Evolutionary conservation across 37 sponge, comb jelly and placozoan genomes (phyloP).

Genomic region (Theonella swinhoei): DNA sequence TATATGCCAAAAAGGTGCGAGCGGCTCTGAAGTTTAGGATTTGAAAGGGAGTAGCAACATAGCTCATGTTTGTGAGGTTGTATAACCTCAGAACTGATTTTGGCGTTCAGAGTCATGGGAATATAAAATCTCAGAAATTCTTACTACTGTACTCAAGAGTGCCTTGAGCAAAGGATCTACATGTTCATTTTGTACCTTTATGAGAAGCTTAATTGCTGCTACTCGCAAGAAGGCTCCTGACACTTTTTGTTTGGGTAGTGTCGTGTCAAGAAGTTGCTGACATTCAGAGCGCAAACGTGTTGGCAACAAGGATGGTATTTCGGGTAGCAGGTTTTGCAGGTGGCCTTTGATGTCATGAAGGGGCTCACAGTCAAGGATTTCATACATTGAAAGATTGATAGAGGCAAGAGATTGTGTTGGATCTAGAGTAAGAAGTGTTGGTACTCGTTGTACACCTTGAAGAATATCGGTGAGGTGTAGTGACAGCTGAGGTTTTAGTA

Average conservation of each 20-base stretch:
- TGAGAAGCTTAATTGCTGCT: conserved; percentile 13
- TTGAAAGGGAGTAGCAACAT: background rate
- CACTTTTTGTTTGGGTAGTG: background rate
- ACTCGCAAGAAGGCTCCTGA: conserved; percentile 10
- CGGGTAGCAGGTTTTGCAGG: background rate
- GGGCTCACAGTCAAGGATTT: conserved; percentile 6
- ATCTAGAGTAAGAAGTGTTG: conserved; percentile 2
- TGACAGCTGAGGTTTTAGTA: background rate
- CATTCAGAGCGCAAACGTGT: background rate
- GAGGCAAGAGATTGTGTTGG: background rate
- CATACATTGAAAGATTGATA: conserved; percentile 1
- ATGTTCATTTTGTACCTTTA: conserved; percentile 3
- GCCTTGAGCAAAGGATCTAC: background rate
- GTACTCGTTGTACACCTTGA: conserved; percentile 17
- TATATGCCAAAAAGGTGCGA: background rate
- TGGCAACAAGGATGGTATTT: conserved; percentile 5
- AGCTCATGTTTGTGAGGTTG: conserved; percentile 28
- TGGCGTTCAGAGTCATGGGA: conserved; percentile 1
- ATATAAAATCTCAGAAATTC: conserved; percentile 27
- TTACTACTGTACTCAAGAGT: conserved; percentile 8
- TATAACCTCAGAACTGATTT: conserved; percentile 11
- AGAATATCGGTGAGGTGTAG: background rate
- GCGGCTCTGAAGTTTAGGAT: background rate
- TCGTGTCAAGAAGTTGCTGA: background rate
- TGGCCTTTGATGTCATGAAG: too few species aligned